Conservation (phyloP, 2,888 invertebrate species). For the Platycnemis pennipes region DNA sequence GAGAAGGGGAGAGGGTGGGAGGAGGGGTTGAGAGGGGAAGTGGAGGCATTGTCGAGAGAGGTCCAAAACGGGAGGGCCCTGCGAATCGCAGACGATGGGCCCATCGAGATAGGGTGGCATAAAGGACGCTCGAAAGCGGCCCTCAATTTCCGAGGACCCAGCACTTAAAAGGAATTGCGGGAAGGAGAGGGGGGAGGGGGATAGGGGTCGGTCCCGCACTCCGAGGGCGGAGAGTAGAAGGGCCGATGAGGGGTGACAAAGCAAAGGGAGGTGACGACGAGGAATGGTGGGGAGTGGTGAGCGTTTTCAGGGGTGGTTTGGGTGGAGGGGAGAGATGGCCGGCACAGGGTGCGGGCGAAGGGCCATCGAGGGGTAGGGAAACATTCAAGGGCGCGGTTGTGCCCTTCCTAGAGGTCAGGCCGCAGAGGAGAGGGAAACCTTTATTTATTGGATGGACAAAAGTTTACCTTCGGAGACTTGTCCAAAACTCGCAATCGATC, state of each 20-base stretch:
- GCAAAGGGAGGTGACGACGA: not conserved
- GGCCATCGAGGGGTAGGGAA: not conserved
- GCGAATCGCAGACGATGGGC: not conserved
- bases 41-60: no score
- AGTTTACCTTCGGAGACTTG: not conserved
- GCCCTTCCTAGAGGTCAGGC: not conserved
- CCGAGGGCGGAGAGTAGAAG: not conserved
- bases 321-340: not conserved
- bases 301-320: not conserved
- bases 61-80: not conserved
- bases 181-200: not conserved
- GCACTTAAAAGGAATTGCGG: conserved; percentile 26
- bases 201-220: not conserved
- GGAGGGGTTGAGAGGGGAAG: not conserved
- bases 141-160: conserved; percentile 17
- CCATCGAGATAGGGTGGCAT: conserved; percentile 30
- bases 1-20: not conserved
- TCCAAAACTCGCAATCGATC: no score
- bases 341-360: not conserved
- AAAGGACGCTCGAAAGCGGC: conserved; percentile 20
- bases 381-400: not conserved
- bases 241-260: not conserved
- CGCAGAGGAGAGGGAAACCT: not conserved
- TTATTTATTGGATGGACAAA: not conserved
- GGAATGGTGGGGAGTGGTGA: not conserved